A percentile compares a stretch with the other conserved stretches of the same genome.
Evolutionary conservation across 92 coral and sea anemone genomes (phyloP).

Genomic region (Siderastrea radians): DNA sequence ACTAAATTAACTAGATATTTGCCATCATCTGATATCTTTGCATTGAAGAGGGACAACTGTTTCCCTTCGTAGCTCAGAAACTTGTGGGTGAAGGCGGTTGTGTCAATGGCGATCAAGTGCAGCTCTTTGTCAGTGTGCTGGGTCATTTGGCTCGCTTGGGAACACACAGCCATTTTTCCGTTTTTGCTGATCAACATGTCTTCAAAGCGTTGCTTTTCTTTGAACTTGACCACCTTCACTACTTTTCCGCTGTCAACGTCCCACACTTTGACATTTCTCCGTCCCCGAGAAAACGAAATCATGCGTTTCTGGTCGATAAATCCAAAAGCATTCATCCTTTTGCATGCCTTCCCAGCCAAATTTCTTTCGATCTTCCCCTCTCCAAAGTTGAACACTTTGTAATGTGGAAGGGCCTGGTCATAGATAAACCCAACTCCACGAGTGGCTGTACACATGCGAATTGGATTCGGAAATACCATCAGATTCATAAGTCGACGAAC

Average conservation of each 20-base stretch:
- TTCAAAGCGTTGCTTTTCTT: constrained; percentile 82
- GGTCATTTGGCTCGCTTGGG: constrained; percentile 55
- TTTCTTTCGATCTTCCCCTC: constrained; percentile 80
- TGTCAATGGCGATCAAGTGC: constrained; percentile 72
- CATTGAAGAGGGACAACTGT: constrained; percentile 72
- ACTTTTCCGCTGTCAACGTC: constrained; percentile 86
- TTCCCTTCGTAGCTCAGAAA: constrained; percentile 45
- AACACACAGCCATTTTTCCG: constrained; percentile 69
- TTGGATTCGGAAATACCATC: constrained; percentile 70
- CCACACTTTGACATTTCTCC: constrained; percentile 95
- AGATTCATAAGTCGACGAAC: constrained; percentile 65
- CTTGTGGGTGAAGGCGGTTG: constrained; percentile 71
- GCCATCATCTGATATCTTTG: constrained; percentile 82
- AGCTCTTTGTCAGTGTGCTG: constrained; percentile 62
- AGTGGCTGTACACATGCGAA: constrained; percentile 79
- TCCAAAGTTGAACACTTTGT: constrained; percentile 81
- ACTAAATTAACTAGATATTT: constrained; percentile 71
- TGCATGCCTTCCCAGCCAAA: constrained; percentile 91
- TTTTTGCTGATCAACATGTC: constrained; percentile 83
- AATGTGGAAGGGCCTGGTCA: constrained; percentile 81
- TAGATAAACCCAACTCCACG: constrained; percentile 83
- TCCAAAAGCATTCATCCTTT: constrained; percentile 91
- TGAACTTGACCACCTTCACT: constrained; percentile 64
- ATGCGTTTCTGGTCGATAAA: constrained; percentile 74
- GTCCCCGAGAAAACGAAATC: constrained; percentile 89